Evolutionary conservation across 2,888 invertebrate genomes (phyloP).

Genomic region (Nowickia ferox): DNA sequence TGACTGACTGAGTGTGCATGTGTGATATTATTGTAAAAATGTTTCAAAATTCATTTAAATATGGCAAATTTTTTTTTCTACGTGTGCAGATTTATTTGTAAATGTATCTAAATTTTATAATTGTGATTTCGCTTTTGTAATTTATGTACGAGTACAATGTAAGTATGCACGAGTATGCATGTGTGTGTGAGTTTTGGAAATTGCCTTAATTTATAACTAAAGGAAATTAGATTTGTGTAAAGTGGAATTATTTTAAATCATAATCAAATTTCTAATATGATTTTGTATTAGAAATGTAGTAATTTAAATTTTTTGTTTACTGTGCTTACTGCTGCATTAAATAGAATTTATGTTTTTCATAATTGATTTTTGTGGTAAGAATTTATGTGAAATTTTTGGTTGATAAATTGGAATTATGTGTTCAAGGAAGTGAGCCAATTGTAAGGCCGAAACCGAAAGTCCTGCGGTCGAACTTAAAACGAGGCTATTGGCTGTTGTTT

Average conservation of each 20-base stretch:
- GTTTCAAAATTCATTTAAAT: constrained; percentile 59
- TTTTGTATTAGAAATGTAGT: neutral
- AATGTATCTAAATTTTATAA: constrained; percentile 7
- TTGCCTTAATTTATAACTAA: constrained; percentile 18
- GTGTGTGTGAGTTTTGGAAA: neutral
- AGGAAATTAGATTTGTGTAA: neutral
- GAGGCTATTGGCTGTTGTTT: too few relatives aligned
- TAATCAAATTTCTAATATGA: constrained; percentile 22
- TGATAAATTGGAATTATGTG: too few relatives aligned
- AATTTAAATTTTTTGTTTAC: too few relatives aligned
- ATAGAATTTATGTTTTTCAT: neutral
- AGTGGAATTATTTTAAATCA: neutral
- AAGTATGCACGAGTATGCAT: too few relatives aligned
- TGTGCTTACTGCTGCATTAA: neutral
- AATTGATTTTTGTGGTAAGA: neutral
- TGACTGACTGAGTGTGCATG: neutral
- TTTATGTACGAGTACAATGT: constrained; percentile 17
- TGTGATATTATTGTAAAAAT: constrained; percentile 22
- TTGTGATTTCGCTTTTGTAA: constrained; percentile 26
- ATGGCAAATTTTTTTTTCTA: constrained; percentile 42
- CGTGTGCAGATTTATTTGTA: constrained; percentile 25
- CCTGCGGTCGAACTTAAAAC: too few relatives aligned
- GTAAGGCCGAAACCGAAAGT: too few relatives aligned
- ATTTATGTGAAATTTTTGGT: neutral
- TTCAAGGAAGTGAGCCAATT: too few relatives aligned